Conservation (phyloP, 2,113 vertebrate genomes). For the Sinocyclocheilus anophthalmus region DNA sequence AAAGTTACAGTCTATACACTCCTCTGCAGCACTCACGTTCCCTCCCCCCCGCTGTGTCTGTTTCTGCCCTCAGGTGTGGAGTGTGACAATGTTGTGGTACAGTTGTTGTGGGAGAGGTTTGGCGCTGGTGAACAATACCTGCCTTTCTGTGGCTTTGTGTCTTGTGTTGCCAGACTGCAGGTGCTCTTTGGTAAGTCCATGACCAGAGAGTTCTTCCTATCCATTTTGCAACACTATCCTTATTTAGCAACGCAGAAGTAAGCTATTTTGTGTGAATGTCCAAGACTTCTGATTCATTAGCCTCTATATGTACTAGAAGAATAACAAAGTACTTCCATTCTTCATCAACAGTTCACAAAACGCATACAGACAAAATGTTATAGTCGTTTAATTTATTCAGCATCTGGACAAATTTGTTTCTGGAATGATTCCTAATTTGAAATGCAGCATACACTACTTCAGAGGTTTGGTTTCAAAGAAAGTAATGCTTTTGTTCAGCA, state of each 20-base stretch:
- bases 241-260: too few species aligned
- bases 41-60: constrained; percentile 3
- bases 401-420: too few species aligned
- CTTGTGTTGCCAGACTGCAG: constrained; percentile 72
- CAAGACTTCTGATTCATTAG: too few species aligned
- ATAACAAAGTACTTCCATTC: neutral
- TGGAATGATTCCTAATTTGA: too few species aligned
- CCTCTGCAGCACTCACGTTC: constrained; percentile 12
- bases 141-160: constrained; percentile 72
- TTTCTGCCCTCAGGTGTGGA: constrained; percentile 67
- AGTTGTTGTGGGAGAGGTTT: constrained; percentile 73
- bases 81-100: constrained; percentile 67
- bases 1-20: neutral
- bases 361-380: too few species aligned
- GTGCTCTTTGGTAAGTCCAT: constrained; percentile 73
- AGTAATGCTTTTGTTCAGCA: too few species aligned
- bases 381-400: too few species aligned
- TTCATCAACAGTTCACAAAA: neutral
- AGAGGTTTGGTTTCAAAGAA: too few species aligned
- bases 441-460: too few species aligned
- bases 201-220: neutral
- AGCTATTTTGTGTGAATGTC: too few species aligned
- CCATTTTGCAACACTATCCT: too few species aligned
- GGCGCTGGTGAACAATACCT: constrained; percentile 69
- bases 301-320: too few species aligned